phyloP scores from a whole-genome alignment of 2,888 invertebrate species.

The Pachliopta kotzebuea region DNA sequence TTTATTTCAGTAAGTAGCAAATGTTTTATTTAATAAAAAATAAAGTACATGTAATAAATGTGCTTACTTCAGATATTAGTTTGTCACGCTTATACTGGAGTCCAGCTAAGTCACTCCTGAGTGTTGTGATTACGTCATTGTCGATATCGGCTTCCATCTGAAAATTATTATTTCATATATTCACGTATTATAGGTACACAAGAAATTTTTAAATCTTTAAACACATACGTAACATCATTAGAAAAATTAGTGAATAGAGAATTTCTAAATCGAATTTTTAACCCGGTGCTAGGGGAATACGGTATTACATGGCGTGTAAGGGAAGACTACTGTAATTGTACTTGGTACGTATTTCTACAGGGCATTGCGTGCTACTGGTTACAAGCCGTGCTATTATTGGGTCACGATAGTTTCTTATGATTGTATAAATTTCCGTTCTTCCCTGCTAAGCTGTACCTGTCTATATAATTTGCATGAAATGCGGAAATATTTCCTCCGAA shows the following conservation, averaged over 20 bases:
- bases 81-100: constrained; percentile 92
- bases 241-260: constrained; percentile 23
- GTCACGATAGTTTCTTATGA: constrained; percentile 66
- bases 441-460: constrained; percentile 29
- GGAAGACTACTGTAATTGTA: constrained; percentile 60
- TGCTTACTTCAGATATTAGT: constrained; percentile 85
- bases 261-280: constrained; percentile 2
- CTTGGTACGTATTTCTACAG: constrained; percentile 45
- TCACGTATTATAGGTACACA: background rate
- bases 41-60: background rate
- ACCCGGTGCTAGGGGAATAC: constrained; percentile 39
- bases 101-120: constrained; percentile 91
- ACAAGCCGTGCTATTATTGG: constrained; percentile 57
- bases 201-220: background rate
- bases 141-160: constrained; percentile 80
- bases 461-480: constrained; percentile 37
- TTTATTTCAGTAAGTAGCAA: too few species aligned
- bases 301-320: constrained; percentile 57
- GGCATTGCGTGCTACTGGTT: constrained; percentile 67
- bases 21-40: background rate
- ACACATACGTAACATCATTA: constrained; percentile 55
- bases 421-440: constrained; percentile 35
- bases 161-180: constrained; percentile 29
- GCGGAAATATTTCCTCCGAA: constrained; percentile 27
- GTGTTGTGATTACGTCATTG: constrained; percentile 86